Base-by-base conservation (phyloP, 2,797 vertebrate species). In the Cirrhinus mrigala region DNA sequence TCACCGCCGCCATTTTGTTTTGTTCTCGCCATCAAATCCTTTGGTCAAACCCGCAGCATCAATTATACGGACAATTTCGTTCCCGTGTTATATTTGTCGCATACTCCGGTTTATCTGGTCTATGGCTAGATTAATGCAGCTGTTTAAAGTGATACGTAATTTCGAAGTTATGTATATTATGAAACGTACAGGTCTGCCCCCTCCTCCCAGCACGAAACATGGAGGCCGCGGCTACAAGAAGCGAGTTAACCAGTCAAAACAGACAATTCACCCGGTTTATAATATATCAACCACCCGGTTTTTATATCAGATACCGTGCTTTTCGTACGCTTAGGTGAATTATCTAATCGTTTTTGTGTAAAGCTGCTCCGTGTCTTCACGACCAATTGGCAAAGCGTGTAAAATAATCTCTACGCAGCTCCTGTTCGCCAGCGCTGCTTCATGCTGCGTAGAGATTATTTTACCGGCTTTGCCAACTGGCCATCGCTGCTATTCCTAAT, bases 1-100 rank as follows among this genome's bases (percentile, higher is more conserved):
- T 66, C 29, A 8, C 8, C 85, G 89, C 91, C 95, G 96, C 96
- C 96, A 96, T 96, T 96, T 96, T 96, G 95, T 96, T 95, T 95
- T 93, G 93, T 95, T 94, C 93, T 92, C 87, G 88, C 77, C 44
- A 90, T 92, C 90, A 91, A 92, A 92, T 80, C 15, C 12, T 76
- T 90, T 87, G 88, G 62, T 64, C 87, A 88, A 75, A 60, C 48
- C 79, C 70, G 79, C 52, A 80, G 40, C 68, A 88, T 64, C 56
- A 79, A 3, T 73, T 64, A 62, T 15, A 54, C 44, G 44, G 20
- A 14, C 20, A 1, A 3, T 62, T 79, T 73, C 14, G n/a, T 12
- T 50, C 2, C 10, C 20, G 5, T 50, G 18, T 12, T 46, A 27
- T 24, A 7, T 85, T n/a, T 20, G 83, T 85, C 81, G 3, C 44